Base-by-base conservation (phyloP, 2,797 vertebrate species). In the Dermochelys coriacea region DNA sequence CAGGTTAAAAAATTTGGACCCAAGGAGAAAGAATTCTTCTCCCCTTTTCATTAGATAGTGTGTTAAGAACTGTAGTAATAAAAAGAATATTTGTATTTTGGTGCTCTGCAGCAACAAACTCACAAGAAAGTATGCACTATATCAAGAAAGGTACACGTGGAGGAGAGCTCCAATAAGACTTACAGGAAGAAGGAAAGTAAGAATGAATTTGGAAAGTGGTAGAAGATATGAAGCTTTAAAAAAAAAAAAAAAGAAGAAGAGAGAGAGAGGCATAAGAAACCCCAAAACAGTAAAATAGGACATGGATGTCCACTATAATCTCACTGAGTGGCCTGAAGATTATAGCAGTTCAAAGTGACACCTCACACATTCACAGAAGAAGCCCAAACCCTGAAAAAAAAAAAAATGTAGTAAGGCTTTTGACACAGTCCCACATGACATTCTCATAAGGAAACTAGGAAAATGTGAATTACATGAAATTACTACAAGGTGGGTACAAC, bases 291-390 rank as follows among this genome's bases (percentile, higher is more conserved):
- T 75, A 34, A 75, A 95, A 57, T 41, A 41, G 27, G 84, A 57
- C 50, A 81, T 0, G 0, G 1, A 79, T 64, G 12, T 11, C 45
- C 37, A 52, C 27, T 50, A 52, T 4, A 23, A 85, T 25, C 12
- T 51, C 82, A 80, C 41, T 41, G 12, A 50, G 37, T 64, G 52
- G 4, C 37, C 47, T 55, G 82, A 27, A 21, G 49, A 93, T 37
- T 54, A 2, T 7, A 71, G n/a, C n/a, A 85, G 1, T 81, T 78
- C 5, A 51, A 77, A 14, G 19, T 61, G 87, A 52, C 57, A 86
- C 5, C 12, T 79, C 81, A 19, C 34, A n/a, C 16, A 34, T 64
- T 64, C 34, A 64, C 57, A 91, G 12, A 1, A 89, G 19, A 57
- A 84, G 2, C 41, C 18, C 31, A 89, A 59, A 57, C 19, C n/a